A percentile compares a stretch with the other conserved stretches of the same genome.
phyloP scores from a whole-genome alignment of 1,140 invertebrate genomes.

The Aphelinus atriplicis region DNA sequence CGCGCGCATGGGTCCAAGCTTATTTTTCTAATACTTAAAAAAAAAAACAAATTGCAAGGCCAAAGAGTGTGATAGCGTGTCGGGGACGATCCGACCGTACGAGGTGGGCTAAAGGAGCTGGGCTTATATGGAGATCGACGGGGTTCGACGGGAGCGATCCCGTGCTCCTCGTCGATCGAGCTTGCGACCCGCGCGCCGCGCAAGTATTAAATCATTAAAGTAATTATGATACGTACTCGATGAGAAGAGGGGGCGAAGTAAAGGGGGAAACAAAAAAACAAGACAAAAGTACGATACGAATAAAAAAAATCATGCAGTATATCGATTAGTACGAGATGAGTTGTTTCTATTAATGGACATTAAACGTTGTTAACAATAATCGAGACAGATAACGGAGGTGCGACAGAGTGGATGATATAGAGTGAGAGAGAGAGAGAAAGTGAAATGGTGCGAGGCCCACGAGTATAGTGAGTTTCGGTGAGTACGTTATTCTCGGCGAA shows the following conservation, averaged over 20 bases:
- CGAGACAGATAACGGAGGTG: constrained; percentile 23
- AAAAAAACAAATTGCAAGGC: too few relatives aligned
- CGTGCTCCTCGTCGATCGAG: background rate
- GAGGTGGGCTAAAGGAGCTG: too few relatives aligned
- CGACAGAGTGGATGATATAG: constrained; percentile 8
- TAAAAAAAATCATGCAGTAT: constrained; percentile 37
- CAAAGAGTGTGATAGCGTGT: too few relatives aligned
- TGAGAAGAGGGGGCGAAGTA: too few relatives aligned
- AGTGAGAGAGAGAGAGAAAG: constrained; percentile 25
- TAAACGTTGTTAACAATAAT: constrained; percentile 53
- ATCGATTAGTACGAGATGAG: constrained; percentile 55
- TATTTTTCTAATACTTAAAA: background rate
- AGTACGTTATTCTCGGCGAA: too few relatives aligned
- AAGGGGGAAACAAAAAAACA: too few relatives aligned
- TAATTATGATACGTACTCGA: constrained; percentile 43
- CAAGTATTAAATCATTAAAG: constrained; percentile 49
- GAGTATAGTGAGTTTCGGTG: too few relatives aligned
- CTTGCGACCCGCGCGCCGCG: constrained; percentile 35
- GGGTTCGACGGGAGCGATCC: background rate
- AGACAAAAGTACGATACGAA: background rate
- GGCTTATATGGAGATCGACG: too few relatives aligned
- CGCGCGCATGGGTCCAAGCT: background rate
- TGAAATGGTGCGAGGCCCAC: constrained; percentile 29
- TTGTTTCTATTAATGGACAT: constrained; percentile 57
- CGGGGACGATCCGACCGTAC: too few relatives aligned